Evolutionary conservation across 2,888 invertebrate genomes (phyloP).

Genomic region (Cheilosia vernalis): DNA sequence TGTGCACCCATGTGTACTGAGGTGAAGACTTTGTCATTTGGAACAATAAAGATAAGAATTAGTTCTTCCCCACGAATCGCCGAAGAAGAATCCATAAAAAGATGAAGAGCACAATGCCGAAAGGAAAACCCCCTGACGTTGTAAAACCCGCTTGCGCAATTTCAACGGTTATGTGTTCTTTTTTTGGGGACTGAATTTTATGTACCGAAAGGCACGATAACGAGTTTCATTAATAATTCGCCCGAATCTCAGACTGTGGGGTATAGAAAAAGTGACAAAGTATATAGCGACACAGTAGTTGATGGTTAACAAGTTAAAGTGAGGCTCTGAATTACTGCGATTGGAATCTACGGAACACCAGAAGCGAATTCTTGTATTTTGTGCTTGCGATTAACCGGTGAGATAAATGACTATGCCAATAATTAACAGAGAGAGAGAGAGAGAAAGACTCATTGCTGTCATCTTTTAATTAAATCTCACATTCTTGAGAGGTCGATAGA

Average conservation of each 20-base stretch:
- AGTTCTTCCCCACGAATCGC: conserved; percentile 45
- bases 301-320: conserved; percentile 53
- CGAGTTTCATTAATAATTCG: conserved; percentile 82
- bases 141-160: conserved; percentile 39
- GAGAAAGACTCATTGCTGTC: conserved; percentile 21
- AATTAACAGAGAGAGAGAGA: conserved; percentile 9
- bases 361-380: conserved; percentile 8
- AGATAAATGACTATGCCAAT: conserved; percentile 43
- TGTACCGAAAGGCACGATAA: conserved; percentile 83
- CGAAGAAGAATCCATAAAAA: conserved; percentile 65
- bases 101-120: conserved; percentile 64
- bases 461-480: conserved; percentile 46
- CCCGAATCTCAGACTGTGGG: conserved; percentile 32
- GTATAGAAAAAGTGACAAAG: conserved; percentile 13
- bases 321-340: conserved; percentile 25
- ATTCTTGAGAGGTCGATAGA: conserved; percentile 17
- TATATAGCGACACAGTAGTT: conserved; percentile 27
- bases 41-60: conserved; percentile 73
- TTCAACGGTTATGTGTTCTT: conserved; percentile 42
- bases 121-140: conserved; percentile 37
- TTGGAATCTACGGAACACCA: conserved; percentile 50
- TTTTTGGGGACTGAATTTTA: conserved; percentile 79
- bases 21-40: conserved; percentile 76
- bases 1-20: conserved; percentile 76
- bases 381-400: conserved; percentile 7